A percentile compares a stretch with the other conserved stretches of the same genome.
phyloP scores from a whole-genome alignment of 2,888 invertebrate species.

The Apamea sordens region DNA sequence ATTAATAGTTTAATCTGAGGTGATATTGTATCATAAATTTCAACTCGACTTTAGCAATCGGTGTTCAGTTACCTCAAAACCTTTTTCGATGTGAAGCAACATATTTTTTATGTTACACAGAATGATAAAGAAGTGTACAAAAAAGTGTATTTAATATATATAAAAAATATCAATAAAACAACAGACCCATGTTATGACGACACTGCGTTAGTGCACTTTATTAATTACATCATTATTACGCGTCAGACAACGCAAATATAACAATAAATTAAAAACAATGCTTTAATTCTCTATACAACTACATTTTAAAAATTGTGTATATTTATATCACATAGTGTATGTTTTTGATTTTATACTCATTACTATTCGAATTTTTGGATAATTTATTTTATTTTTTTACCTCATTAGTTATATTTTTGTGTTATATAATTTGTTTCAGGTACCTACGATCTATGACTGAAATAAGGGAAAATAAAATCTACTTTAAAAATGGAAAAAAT shows the following conservation, averaged over 20 bases:
- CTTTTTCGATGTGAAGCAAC: not conserved
- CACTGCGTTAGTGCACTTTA: conserved; percentile 87
- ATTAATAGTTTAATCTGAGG: not conserved
- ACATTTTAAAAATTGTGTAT: conserved; percentile 88
- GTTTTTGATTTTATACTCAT: conserved; percentile 72
- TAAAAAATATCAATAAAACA: conserved; percentile 74
- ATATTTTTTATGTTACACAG: not conserved
- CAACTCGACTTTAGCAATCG: not conserved
- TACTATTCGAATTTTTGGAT: conserved; percentile 65
- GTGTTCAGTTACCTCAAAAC: not conserved
- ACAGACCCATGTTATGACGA: conserved; percentile 76
- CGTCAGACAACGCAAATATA: conserved; percentile 80
- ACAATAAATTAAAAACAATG: conserved; percentile 84
- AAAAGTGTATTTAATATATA: not conserved
- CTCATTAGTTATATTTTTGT: conserved; percentile 50
- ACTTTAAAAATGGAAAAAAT: conserved; percentile 5
- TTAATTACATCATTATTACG: conserved; percentile 79
- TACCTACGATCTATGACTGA: conserved; percentile 60
- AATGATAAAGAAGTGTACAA: not conserved
- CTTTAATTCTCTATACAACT: conserved; percentile 79
- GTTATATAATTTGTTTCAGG: conserved; percentile 57
- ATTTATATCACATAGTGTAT: conserved; percentile 87
- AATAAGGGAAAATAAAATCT: conserved; percentile 14
- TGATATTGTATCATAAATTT: not conserved
- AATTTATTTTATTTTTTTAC: conserved; percentile 50